phyloP scores from a whole-genome alignment of 1,140 invertebrate genomes.

The Listronotus bonariensis region DNA sequence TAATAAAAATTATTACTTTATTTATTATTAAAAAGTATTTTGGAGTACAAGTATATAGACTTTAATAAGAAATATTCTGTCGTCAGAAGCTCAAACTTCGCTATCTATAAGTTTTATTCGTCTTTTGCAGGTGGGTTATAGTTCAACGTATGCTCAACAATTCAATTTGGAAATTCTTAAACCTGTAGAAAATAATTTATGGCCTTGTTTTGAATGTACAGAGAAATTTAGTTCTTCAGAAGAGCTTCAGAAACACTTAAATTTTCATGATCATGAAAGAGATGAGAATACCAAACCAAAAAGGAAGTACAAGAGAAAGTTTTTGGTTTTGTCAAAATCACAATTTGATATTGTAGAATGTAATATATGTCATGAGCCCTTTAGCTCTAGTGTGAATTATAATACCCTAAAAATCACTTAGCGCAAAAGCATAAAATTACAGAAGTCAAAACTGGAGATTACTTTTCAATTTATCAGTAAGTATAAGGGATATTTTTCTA shows the following conservation, averaged over 20 bases:
- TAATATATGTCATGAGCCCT: slow-evolving; percentile 43
- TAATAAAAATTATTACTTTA: too few relatives aligned
- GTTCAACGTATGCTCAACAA: slow-evolving; percentile 62
- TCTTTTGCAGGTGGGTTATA: slow-evolving; percentile 65
- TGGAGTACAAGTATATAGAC: too few relatives aligned
- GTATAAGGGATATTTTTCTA: too few relatives aligned
- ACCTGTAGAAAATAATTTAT: slow-evolving; percentile 50
- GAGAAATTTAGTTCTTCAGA: slow-evolving; percentile 61
- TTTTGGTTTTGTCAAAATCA: slow-evolving; percentile 27
- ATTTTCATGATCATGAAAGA: slow-evolving; percentile 57
- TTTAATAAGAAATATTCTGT: too few relatives aligned
- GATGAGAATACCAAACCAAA: slow-evolving; percentile 40
- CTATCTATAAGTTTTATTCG: slow-evolving; percentile 3
- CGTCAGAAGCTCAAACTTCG: neutral
- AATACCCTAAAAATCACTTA: slow-evolving; percentile 42
- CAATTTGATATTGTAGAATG: slow-evolving; percentile 42
- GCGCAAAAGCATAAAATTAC: slow-evolving; percentile 34
- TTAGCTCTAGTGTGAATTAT: slow-evolving; percentile 36
- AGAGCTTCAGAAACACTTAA: slow-evolving; percentile 64
- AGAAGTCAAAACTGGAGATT: slow-evolving; percentile 37
- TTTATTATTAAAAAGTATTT: too few relatives aligned
- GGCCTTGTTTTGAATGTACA: slow-evolving; percentile 67
- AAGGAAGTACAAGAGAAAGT: slow-evolving; percentile 37
- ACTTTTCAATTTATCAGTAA: slow-evolving; percentile 43
- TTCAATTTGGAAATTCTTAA: slow-evolving; percentile 57